Percentiles rank a stretch among this genome's conserved stretches.
Conservation (phyloP, 2,888 invertebrate genomes). For the Drosophila paramelanica region DNA sequence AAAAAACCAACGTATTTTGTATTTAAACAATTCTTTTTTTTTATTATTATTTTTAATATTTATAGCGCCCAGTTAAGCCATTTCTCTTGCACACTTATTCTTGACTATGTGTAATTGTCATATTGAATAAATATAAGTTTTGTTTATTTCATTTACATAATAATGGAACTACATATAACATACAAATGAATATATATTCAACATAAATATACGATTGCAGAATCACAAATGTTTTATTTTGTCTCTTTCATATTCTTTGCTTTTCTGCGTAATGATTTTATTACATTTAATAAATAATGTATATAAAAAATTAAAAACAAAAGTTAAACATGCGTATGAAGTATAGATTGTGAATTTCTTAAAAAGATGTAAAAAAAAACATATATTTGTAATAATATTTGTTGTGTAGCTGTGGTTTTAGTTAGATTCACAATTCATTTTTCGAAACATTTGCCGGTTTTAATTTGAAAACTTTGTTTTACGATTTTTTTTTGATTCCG, state of each 20-base stretch:
- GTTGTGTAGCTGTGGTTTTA: not conserved
- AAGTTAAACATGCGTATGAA: constrained; percentile 23
- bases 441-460: too few species aligned
- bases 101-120: constrained; percentile 43
- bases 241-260: constrained; percentile 5
- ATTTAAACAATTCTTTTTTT: constrained; percentile 25
- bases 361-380: constrained; percentile 28
- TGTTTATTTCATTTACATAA: constrained; percentile 53
- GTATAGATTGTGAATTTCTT: constrained; percentile 18
- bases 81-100: constrained; percentile 38
- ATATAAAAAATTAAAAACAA: constrained; percentile 44
- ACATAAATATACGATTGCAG: constrained; percentile 27
- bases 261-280: constrained; percentile 31
- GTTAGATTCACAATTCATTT: not conserved
- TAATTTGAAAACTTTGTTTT: too few species aligned
- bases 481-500: too few species aligned
- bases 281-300: constrained; percentile 55
- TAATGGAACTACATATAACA: constrained; percentile 36
- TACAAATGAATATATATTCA: constrained; percentile 24
- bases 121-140: constrained; percentile 49
- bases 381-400: constrained; percentile 42
- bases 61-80: constrained; percentile 69
- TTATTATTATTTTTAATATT: constrained; percentile 31
- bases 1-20: constrained; percentile 9
- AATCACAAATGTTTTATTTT: constrained; percentile 49